Conservation (phyloP, 2,888 invertebrate species). For the Harpagoxenus sublaevis region DNA sequence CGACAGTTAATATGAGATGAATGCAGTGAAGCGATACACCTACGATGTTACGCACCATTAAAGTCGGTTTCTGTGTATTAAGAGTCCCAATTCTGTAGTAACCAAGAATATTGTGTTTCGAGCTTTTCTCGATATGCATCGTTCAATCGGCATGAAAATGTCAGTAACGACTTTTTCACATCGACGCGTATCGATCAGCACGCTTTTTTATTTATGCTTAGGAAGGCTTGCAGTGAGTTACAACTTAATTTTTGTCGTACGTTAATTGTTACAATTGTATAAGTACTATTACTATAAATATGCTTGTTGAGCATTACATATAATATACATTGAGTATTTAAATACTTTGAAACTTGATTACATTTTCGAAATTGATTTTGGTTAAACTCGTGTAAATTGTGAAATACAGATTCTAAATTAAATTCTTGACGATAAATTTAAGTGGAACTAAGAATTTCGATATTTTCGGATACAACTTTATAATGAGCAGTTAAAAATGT, state of each 20-base stretch:
- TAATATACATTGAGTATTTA: background rate
- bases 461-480: too few species aligned
- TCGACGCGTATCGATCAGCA: background rate
- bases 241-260: background rate
- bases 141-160: background rate
- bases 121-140: background rate
- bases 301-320: background rate
- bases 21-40: background rate
- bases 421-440: background rate
- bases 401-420: slow-evolving; percentile 1
- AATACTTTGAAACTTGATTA: background rate
- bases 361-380: background rate
- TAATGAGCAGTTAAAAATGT: background rate
- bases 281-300: background rate
- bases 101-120: background rate
- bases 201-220: background rate
- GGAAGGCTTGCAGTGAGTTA: background rate
- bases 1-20: background rate
- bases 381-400: background rate
- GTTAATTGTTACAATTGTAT: background rate
- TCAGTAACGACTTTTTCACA: background rate
- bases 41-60: background rate
- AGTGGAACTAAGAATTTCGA: background rate
- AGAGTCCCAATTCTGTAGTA: background rate
- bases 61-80: background rate